These are phyloP conservation scores for Euwallacea fornicatus DNA, from an alignment of 1,140 invertebrate genomes.

Conservation along the genomic window DNA sequence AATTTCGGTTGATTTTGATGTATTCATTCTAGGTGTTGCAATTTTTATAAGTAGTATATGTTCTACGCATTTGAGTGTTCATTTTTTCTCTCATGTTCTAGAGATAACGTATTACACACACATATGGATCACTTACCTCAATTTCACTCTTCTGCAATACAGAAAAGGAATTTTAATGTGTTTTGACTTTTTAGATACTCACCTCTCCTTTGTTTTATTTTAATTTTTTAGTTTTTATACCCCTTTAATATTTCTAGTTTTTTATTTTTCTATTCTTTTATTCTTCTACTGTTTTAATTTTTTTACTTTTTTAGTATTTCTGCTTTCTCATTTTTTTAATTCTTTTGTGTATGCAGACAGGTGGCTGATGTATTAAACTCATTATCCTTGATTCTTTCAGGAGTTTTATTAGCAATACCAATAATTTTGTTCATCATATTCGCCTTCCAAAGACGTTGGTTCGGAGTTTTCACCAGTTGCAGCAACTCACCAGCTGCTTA, in stretches of 20 bases:
- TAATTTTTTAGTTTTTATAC: too few species aligned
- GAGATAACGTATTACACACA: too few species aligned
- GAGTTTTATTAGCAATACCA: conserved; percentile 66
- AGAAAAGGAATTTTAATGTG: too few species aligned
- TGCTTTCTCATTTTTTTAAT: not conserved
- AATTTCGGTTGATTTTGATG: too few species aligned
- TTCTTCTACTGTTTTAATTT: not conserved
- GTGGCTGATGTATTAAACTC: not conserved
- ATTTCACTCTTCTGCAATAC: too few species aligned
- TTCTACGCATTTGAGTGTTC: too few species aligned
- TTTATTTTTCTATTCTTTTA: too few species aligned
- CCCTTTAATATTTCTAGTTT: too few species aligned
- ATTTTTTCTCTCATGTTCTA: too few species aligned
- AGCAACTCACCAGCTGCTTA: conserved; percentile 58
- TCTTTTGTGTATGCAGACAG: not conserved
- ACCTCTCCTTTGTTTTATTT: not conserved
- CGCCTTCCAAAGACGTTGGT: conserved; percentile 64
- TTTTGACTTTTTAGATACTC: not conserved
- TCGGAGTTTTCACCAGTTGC: conserved; percentile 52
- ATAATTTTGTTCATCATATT: conserved; percentile 61
- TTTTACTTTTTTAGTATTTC: not conserved
- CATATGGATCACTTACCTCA: too few species aligned
- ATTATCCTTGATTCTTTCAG: conserved; percentile 44
- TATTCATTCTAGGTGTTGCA: too few species aligned
- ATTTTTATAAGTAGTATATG: too few species aligned